Percentiles rank a stretch among this genome's conserved stretches.
These are phyloP conservation scores for Alosa alosa DNA, from an alignment of 2,113 vertebrate genomes.

Conservation along the genomic window DNA sequence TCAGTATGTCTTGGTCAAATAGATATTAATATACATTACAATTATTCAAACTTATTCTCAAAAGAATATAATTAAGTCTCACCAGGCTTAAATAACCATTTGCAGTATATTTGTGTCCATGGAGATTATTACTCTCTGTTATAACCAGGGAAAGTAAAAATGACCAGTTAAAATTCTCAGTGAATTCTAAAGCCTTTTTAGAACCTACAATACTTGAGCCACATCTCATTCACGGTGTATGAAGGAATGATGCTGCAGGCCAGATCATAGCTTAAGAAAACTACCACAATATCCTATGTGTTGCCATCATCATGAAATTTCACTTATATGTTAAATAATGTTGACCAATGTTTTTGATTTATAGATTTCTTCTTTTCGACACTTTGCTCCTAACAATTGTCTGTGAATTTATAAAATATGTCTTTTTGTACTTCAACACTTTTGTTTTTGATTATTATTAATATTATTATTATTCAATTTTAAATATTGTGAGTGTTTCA, in stretches of 20 bases:
- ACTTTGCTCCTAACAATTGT: slow-evolving; percentile 48
- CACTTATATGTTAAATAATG: slow-evolving; percentile 38
- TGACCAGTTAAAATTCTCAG: neutral
- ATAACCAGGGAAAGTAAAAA: neutral
- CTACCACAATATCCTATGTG: slow-evolving; percentile 36
- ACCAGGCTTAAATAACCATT: neutral
- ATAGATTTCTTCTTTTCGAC: neutral
- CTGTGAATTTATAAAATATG: slow-evolving; percentile 51
- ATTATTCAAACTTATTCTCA: neutral
- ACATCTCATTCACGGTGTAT: slow-evolving; percentile 27
- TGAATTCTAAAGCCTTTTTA: slow-evolving; percentile 5
- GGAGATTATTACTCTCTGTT: neutral
- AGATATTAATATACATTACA: neutral
- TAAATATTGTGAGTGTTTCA: slow-evolving; percentile 44
- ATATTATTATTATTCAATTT: slow-evolving; percentile 34
- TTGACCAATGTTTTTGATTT: slow-evolving; percentile 48
- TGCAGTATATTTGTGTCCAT: neutral
- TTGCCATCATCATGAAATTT: slow-evolving; percentile 27
- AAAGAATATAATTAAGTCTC: neutral
- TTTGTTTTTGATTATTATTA: neutral
- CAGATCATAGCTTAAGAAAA: slow-evolving; percentile 27
- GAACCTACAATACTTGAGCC: slow-evolving; percentile 10
- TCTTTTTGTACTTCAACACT: slow-evolving; percentile 36
- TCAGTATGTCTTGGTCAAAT: neutral
- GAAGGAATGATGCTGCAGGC: slow-evolving; percentile 41